Conservation (phyloP, 2,113 vertebrate species). For the Centropus unirufus region DNA sequence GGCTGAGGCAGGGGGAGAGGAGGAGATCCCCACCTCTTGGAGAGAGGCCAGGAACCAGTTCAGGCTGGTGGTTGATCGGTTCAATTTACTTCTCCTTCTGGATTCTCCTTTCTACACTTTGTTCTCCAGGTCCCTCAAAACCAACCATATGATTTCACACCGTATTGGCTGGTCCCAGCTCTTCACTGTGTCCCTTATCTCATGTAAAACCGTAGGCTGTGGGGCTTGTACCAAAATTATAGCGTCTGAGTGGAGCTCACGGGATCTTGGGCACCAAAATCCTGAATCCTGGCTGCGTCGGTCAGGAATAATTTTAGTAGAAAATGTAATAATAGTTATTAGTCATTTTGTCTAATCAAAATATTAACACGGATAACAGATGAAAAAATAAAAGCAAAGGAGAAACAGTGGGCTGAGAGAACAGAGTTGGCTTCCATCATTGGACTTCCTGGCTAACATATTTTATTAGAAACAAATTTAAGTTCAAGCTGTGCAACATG, state of each 20-base stretch:
- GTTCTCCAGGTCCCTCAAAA: not conserved
- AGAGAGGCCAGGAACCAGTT: not conserved
- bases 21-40: not conserved
- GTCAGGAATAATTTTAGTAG: not conserved
- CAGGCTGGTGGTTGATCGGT: not conserved
- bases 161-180: not conserved
- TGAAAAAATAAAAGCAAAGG: not conserved
- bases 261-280: not conserved
- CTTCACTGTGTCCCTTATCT: not conserved
- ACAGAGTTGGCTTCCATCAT: not conserved
- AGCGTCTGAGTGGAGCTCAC: not conserved
- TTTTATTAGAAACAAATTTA: not conserved
- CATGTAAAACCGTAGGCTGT: not conserved
- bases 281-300: not conserved
- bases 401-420: not conserved
- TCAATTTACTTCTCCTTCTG: not conserved
- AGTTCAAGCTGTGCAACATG: not conserved
- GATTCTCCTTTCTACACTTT: not conserved
- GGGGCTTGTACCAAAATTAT: not conserved
- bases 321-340: not conserved
- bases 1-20: not conserved
- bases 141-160: accelerated
- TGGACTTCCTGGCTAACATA: not conserved
- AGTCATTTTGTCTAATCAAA: not conserved
- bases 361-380: not conserved